Evolutionary conservation across 2,888 invertebrate genomes (phyloP), one percentile per base, ranked within the genome.

Genomic region (Pristionchus fissidentatus): DNA sequence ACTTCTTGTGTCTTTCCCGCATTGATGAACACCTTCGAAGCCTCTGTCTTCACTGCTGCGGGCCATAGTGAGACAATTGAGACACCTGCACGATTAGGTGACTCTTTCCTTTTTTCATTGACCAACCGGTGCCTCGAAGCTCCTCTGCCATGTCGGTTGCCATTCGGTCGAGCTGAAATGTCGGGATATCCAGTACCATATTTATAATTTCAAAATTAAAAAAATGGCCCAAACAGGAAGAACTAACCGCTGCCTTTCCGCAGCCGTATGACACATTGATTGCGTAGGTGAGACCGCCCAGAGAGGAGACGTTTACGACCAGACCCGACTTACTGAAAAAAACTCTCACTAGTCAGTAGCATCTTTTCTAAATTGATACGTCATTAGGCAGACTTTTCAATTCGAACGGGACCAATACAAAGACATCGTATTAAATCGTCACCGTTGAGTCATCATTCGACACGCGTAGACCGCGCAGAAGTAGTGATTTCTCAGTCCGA

Each of bases 401-500:
- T 57, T n/a, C n/a, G n/a, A n/a, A n/a, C 26, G 15, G 26, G 26
- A 57, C 8, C 29, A 62, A 29, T 4, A 32, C 35, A 15, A 35
- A 35, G n/a, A 73, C 7, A 3, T 3, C n/a, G 10, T 0, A n/a
- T n/a, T n/a, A n/a, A 41, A 29, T 32, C 29, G n/a, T 19, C 32
- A 62, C 80, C 46, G n/a, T 22, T 81, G 32, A 4, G 62, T 46
- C 93, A 94, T 93, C 85, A 93, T 87, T 62, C 92, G 86, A 4
- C 93, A 90, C 5, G 93, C 93, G 81, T 92, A 91, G 4, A 93
- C 92, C 13, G 93, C 85, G 86, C 93, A 93, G 66, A 93, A 89
- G 87, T 93, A 93, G 86, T 94, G 93, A 85, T 93, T 93, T 15
- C 92, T 92, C 35, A 94, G 90, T 26, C 93, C 93, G 32, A 93